Conservation (phyloP, 2,888 invertebrate species). For the Pomacea canaliculata region DNA sequence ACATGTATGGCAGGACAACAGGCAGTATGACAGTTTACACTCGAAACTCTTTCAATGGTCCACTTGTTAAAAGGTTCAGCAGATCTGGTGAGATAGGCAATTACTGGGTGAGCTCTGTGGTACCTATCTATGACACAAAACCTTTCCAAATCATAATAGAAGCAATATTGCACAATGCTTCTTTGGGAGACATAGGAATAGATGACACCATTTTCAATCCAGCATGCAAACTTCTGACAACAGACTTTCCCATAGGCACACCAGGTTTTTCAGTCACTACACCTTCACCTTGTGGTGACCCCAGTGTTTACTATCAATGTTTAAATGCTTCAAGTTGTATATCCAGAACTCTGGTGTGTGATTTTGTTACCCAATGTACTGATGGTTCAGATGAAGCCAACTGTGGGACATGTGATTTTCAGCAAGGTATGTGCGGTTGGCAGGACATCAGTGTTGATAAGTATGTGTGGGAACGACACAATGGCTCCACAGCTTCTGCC, state of each 20-base stretch:
- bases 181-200: constrained; percentile 59
- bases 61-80: constrained; percentile 28
- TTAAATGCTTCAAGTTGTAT: constrained; percentile 50
- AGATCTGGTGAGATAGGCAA: constrained; percentile 26
- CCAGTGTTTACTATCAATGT: constrained; percentile 49
- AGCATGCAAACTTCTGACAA: constrained; percentile 47
- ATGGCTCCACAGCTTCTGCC: constrained; percentile 44
- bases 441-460: constrained; percentile 47
- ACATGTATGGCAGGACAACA: constrained; percentile 60
- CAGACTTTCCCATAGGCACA: constrained; percentile 41
- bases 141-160: constrained; percentile 62
- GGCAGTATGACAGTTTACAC: constrained; percentile 56
- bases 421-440: constrained; percentile 57
- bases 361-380: constrained; percentile 52
- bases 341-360: constrained; percentile 49
- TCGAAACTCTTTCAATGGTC: constrained; percentile 51
- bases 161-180: constrained; percentile 50
- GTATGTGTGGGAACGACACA: constrained; percentile 37
- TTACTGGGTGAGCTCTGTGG: constrained; percentile 52
- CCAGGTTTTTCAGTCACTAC: constrained; percentile 36
- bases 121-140: constrained; percentile 41
- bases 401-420: constrained; percentile 62
- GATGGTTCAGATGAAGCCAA: constrained; percentile 57
- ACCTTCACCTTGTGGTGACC: constrained; percentile 48
- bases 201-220: constrained; percentile 63